Evolutionary conservation across 1,140 invertebrate species (phyloP), one percentile per base, ranked within the genome.

Genomic region (Drosophila mojavensis): DNA sequence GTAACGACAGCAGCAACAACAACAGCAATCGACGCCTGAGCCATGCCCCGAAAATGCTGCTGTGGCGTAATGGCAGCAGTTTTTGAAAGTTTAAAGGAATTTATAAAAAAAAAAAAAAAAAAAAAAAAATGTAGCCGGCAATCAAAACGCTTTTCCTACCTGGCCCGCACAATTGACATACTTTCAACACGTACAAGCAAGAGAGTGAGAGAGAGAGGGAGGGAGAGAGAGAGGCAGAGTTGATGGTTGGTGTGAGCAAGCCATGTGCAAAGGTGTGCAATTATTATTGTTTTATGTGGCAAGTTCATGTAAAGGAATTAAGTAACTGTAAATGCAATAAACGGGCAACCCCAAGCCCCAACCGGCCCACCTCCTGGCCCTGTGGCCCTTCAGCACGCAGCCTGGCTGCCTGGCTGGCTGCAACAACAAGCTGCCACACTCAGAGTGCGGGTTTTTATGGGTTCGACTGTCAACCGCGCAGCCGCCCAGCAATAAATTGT

Each of bases 291-390:
- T 79, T 86, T 88, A 75, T 89, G 83, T 79, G 83, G 84, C 79
- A 89, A 86, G 79, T 86, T 86, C 83, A 86, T 83, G 83, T 79
- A 83, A 86, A 86, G 71, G 83, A 86, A 86, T 86, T 86, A 89
- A 86, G 84, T 88, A 86, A 86, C 83, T 86, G 84, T 83, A 88
- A 80, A 88, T 68, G 83, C 71, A 77, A 86, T 86, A 86, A 86
- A 86, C 79, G 79, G 39, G 59, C 75, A 81, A 26, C 55, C 66
- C 30, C n/a, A 13, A 53, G 10, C 3, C 10, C 9, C 33, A 36
- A 24, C 20, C 33, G 9, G 33, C 9, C 9, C 33, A 36, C 33
- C 33, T 7, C 6, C 33, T 2, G 33, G 24, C 48, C 20, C 17
- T 36, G 20, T n/a, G 36, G 17, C 11, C 26, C 39, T 48, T 47